Evolutionary conservation across 2,113 vertebrate genomes (phyloP), one percentile per base, ranked within the genome.

Genomic region (Callionymus lyra): DNA sequence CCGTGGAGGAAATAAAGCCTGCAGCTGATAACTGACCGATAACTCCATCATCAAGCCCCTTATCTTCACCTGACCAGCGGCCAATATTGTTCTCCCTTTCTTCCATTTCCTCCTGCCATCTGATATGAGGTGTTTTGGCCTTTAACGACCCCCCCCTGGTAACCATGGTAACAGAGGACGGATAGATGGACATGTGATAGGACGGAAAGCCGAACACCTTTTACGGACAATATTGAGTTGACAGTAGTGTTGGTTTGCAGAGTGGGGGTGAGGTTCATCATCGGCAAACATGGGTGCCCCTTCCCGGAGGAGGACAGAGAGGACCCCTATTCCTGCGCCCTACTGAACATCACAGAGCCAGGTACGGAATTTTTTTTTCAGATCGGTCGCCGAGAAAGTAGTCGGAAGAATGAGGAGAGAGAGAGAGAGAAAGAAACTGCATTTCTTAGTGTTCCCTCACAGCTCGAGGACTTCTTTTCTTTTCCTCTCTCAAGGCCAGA

Each of bases 231-330:
- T 63, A 36, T 44, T 34, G 45, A 27, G 13, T 17, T 14, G 44
- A 36, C 18, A 38, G 10, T 47, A 37, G 21, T 64, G 33, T 19
- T 59, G 21, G 11, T 40, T 78, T 79, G 68, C 81, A 95, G 93
- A 66, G 90, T 97, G 74, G 87, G 89, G 81, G 91, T 97, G 75
- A 96, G 91, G 85, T 99, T 98, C 73, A 95, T 99, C 48, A 84
- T 99, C 67, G 95, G 95, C 45, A 74, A 86, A 5, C 82, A 56
- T 74, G 93, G 93, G 45, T 99, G 95, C 71, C 71, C 74, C 33
- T 81, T 98, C 62, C 94, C 94, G 6, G 85, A 93, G 67, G 90
- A 94, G 63, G 95, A 99, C 77, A 78, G 92, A 63, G 93, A 95
- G 62, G 92, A 98, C 31, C 90, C 87, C 1, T 99, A 96, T 57